phyloP scores from a whole-genome alignment of 2,797 vertebrate species.

The Emydoidea blandingii region DNA sequence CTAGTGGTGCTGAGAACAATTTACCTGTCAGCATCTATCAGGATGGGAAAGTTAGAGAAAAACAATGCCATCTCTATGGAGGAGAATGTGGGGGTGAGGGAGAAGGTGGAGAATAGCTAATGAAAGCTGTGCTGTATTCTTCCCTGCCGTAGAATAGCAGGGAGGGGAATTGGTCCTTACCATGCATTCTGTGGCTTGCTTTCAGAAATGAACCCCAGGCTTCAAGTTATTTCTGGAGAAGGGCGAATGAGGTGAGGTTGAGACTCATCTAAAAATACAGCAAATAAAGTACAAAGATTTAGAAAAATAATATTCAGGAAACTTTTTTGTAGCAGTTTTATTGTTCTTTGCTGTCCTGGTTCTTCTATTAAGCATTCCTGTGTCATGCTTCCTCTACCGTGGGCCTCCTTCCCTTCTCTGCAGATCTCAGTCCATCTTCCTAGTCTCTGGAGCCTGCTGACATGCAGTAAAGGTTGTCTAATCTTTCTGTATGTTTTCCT shows the following conservation, averaged over 20 bases:
- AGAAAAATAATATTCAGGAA: not conserved
- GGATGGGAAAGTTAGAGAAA: slow-evolving; percentile 50
- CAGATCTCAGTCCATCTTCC: not conserved
- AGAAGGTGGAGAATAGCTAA: slow-evolving; percentile 35
- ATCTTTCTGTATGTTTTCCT: not conserved
- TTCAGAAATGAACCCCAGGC: not conserved
- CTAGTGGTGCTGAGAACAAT: slow-evolving; percentile 56
- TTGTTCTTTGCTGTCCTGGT: not conserved
- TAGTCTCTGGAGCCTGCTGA: not conserved
- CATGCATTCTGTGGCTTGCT: not conserved
- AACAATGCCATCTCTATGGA: slow-evolving; percentile 71
- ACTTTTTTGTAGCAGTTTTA: not conserved
- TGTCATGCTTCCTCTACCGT: not conserved
- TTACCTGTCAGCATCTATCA: slow-evolving; percentile 62
- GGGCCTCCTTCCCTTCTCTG: not conserved
- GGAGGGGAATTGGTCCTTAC: not conserved
- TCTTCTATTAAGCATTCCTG: not conserved
- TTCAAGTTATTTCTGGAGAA: not conserved
- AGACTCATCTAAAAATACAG: not conserved
- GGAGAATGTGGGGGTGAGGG: not conserved
- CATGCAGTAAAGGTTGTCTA: not conserved
- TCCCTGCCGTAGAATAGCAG: not conserved
- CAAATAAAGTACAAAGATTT: not conserved
- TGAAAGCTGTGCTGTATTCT: not conserved
- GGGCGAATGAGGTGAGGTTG: not conserved